Base-by-base conservation (phyloP, 1,140 invertebrate species). In the Drosophila pandora region DNA sequence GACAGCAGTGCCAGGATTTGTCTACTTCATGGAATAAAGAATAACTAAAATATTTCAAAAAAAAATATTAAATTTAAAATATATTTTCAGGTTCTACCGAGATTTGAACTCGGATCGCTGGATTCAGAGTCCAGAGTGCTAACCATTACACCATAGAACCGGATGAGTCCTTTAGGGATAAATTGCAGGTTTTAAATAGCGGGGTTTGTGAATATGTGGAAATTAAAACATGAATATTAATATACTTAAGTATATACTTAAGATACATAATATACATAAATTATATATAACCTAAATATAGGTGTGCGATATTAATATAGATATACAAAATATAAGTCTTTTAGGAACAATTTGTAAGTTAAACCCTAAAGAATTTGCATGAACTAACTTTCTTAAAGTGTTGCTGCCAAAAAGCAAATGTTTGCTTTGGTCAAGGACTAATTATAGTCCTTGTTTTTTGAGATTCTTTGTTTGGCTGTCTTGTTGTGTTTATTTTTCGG, bases 101-200 rank as follows among this genome's bases (percentile, higher is more conserved):
- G 95, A 95, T 94, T 95, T 95, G 95, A 95, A 95, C 95, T 95
- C 95, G 95, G 95, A 96, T 96, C 95, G 95, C 95, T 96, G 95
- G 95, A 96, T 96, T 96, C 95, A 96, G 94, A 96, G 95, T 96
- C 95, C 95, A 96, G 95, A 96, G 95, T 96, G 95, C 95, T 96
- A 95, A 96, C 95, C 96, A 95, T 96, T 96, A 96, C 95, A 96
- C 95, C 95, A 96, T 95, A 94, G 95, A 94, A 95, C 90, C 90
- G 7, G 65, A 9, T 69, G 65, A 8, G 2, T 2, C 4, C 1
- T 22, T 3, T 0, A 2, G 8, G 2, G 68, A 25, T 47, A 21
- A 13, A 28, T 50, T 2, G 23, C 8, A 2, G 6, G 8, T 0
- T 30, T 32, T 17, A 21, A 50, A 32, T 32, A 6, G 25, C 25